Percentiles rank a stretch among this genome's conserved stretches.
phyloP scores from a whole-genome alignment of 2,797 vertebrate species.

The Dallia pectoralis region DNA sequence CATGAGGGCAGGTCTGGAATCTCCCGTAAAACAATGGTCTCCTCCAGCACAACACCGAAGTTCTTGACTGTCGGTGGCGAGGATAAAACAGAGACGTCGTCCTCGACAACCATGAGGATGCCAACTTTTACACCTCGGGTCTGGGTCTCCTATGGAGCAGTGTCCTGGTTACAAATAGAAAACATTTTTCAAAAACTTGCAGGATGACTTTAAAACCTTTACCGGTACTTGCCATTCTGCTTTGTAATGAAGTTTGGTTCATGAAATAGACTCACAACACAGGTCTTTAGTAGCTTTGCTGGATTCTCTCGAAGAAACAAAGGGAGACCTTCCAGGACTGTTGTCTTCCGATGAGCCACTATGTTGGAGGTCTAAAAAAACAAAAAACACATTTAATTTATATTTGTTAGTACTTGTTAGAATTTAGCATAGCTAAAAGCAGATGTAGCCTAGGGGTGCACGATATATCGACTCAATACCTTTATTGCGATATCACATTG shows the following conservation, averaged over 20 bases:
- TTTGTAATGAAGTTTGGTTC: neutral
- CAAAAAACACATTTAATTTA: neutral
- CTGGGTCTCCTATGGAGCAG: neutral
- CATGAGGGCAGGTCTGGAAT: constrained; percentile 10
- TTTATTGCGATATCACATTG: too few species aligned
- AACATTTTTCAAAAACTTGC: neutral
- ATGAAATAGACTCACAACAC: neutral
- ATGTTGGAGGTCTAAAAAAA: neutral
- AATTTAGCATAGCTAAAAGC: too few species aligned
- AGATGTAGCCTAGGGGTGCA: too few species aligned
- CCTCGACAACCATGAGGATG: neutral
- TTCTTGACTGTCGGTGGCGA: constrained; percentile 5
- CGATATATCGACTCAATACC: too few species aligned
- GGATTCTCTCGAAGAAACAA: neutral
- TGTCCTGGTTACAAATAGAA: neutral
- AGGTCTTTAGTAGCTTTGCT: neutral
- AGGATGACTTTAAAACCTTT: neutral
- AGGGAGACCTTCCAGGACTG: constrained; percentile 2
- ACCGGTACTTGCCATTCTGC: neutral
- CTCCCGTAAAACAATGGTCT: constrained; percentile 10
- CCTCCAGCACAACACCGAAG: constrained; percentile 21
- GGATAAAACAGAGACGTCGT: neutral
- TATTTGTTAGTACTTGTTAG: too few species aligned
- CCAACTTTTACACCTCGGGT: neutral
- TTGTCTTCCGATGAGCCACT: neutral